A percentile compares a stretch with the other conserved stretches of the same genome.
These are phyloP conservation scores for Phenacoccus solenopsis DNA, from an alignment of 1,140 invertebrate genomes.

Conservation along the genomic window DNA sequence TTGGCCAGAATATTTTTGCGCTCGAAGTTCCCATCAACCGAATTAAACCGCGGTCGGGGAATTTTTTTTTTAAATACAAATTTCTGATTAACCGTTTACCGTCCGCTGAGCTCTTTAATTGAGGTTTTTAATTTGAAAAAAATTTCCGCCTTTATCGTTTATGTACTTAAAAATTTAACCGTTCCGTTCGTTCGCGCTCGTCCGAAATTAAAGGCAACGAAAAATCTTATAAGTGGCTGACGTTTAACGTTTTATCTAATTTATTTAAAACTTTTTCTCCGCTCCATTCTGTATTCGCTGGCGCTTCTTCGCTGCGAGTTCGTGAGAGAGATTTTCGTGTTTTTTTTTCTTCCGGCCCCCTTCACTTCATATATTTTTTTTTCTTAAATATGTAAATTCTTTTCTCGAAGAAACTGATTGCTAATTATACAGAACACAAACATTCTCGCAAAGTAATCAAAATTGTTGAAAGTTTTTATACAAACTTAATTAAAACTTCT, in stretches of 20 bases:
- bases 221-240: not conserved
- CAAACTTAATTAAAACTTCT: not conserved
- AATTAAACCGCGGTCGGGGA: too few relatives aligned
- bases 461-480: slow-evolving; percentile 3
- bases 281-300: too few relatives aligned
- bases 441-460: not conserved
- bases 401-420: not conserved
- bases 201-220: not conserved
- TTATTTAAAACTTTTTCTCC: not conserved
- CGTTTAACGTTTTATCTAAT: slow-evolving; percentile 2
- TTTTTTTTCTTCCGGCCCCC: too few relatives aligned
- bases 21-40: too few relatives aligned
- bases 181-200: not conserved
- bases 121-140: not conserved
- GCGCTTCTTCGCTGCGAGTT: too few relatives aligned
- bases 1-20: too few relatives aligned
- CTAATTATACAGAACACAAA: not conserved
- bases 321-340: too few relatives aligned
- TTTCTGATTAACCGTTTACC: too few relatives aligned
- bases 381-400: not conserved
- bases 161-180: not conserved
- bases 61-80: not conserved
- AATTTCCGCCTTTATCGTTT: not conserved
- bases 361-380: not conserved
- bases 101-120: not conserved